Evolutionary conservation across 1,140 invertebrate species (phyloP).

Genomic region (Drosophila eugracilis): DNA sequence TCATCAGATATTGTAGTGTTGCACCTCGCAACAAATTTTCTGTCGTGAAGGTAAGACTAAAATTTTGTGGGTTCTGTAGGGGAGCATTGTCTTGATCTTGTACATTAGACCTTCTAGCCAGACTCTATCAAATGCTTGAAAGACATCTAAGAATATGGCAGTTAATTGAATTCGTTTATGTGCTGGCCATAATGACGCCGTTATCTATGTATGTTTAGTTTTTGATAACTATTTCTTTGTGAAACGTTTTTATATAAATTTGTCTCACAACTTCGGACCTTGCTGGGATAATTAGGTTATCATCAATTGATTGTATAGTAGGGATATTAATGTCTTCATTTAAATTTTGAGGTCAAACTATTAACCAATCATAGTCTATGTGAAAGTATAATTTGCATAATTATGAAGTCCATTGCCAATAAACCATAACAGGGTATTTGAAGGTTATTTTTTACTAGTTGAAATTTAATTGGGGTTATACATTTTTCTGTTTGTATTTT

Average conservation of each 20-base stretch:
- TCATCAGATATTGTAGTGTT: too few species aligned
- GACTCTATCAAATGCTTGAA: too few species aligned
- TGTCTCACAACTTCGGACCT: not conserved
- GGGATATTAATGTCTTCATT: not conserved
- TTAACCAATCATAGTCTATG: not conserved
- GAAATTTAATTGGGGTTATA: not conserved
- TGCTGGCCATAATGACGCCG: not conserved
- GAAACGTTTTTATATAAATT: conserved; percentile 1
- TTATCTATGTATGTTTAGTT: not conserved
- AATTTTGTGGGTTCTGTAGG: too few species aligned
- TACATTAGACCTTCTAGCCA: too few species aligned
- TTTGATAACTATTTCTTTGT: not conserved
- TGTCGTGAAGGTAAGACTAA: too few species aligned
- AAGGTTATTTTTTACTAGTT: not conserved
- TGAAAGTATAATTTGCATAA: not conserved
- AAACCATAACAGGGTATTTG: not conserved
- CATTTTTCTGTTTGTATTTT: too few species aligned
- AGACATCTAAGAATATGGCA: too few species aligned
- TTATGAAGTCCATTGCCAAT: not conserved
- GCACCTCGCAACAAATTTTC: too few species aligned
- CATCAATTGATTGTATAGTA: not conserved
- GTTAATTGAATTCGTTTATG: not conserved
- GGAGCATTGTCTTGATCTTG: too few species aligned
- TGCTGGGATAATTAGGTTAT: not conserved
- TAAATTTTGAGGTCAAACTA: not conserved